These are phyloP conservation scores for Platyrinchus mystaceus DNA, from an alignment of 2,797 vertebrate species.

Conservation along the genomic window DNA sequence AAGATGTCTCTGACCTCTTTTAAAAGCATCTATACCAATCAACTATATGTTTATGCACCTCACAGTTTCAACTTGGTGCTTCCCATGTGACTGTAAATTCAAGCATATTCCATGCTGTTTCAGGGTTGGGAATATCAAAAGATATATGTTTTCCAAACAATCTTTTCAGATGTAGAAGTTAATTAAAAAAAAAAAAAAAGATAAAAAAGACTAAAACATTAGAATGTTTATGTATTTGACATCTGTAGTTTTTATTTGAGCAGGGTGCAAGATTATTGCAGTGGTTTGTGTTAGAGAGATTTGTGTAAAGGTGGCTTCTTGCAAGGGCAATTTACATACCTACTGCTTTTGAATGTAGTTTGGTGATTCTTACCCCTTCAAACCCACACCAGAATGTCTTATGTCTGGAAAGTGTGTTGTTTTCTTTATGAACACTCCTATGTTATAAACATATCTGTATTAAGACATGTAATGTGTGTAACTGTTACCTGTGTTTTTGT, in stretches of 20 bases:
- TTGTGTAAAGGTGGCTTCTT: neutral
- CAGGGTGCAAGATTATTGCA: accelerated
- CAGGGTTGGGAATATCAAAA: neutral
- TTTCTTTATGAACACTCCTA: neutral
- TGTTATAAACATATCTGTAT: neutral
- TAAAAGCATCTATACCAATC: neutral
- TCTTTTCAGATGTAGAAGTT: neutral
- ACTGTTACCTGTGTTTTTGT: neutral
- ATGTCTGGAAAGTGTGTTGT: neutral
- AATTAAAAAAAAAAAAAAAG: neutral
- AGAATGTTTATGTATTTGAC: neutral
- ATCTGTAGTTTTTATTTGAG: neutral
- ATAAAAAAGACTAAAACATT: neutral
- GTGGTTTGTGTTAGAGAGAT: neutral
- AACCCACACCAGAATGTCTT: neutral
- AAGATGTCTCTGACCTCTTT: neutral
- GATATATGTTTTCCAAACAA: neutral
- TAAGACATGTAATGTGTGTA: neutral
- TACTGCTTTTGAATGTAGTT: neutral
- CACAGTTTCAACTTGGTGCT: neutral
- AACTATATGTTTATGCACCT: too few relatives aligned
- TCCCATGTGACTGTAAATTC: neutral
- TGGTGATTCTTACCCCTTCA: neutral
- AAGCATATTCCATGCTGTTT: neutral
- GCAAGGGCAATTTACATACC: neutral